Evolutionary conservation across 2,888 invertebrate species (phyloP), one percentile per base, ranked within the genome.

Genomic region (Crossocerus cetratus): DNA sequence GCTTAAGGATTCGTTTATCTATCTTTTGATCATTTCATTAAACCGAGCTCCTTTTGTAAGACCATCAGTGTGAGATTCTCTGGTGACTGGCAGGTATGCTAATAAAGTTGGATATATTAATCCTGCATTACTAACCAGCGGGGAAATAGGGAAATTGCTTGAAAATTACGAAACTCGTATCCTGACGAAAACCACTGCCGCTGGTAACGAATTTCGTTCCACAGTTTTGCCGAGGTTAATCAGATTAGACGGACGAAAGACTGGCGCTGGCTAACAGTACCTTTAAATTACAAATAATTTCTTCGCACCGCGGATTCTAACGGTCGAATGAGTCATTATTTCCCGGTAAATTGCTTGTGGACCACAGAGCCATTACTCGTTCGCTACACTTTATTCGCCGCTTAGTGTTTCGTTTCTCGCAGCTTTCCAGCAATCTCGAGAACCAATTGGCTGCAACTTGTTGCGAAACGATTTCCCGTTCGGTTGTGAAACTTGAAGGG

Each of bases 371-470:
- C 71, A 72, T 74, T 74, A 75, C 70, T 71, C 72, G 72, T 80
- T 76, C 69, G 65, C 72, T 69, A 65, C 70, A 65, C 74, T 81
- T 80, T 73, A 82, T 73, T 75, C 76, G 55, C 44, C 65, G 71
- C 76, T 81, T 83, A 82, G 76, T 74, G 76, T 76, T 74, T 70
- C 72, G 57, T 72, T 74, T 69, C 75, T 49, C 49, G 14, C 69
- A 66, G 70, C 72, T 74, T 59, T 71, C 62, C 70, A 49, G 71
- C 80, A 78, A 78, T 80, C 83, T 80, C 61, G 61, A 64, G 64
- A 75, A 75, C 72, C 77, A 78, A 78, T 76, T 54, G 58, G 71
- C 61, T 69, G 21, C 84, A 83, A 84, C 83, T 84, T 84, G 84
- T 84, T 84, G 80, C 65, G 69, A 53, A 42, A 42, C 44, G 23